Conservation (phyloP, 1,140 invertebrate genomes). For the Heliconius melpomene region DNA sequence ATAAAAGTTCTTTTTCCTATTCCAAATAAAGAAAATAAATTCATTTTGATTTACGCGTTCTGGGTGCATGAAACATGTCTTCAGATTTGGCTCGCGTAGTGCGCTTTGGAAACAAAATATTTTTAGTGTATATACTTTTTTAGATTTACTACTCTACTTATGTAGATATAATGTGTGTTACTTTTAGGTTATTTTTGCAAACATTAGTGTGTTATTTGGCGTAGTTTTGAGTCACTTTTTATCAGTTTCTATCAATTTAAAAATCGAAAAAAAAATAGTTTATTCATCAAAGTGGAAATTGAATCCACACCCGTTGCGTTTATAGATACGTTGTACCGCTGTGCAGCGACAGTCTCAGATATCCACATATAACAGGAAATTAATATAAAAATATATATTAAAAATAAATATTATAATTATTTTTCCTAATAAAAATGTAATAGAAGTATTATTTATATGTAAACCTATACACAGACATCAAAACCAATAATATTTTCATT, state of each 20-base stretch:
- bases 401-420: no score
- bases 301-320: no score
- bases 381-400: no score
- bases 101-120: conserved; percentile 7
- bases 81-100: conserved; percentile 25
- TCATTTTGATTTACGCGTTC: conserved; percentile 25
- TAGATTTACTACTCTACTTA: background rate
- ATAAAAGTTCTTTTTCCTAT: conserved; percentile 7
- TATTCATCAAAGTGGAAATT: no score
- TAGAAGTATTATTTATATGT: no score
- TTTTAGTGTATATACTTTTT: conserved; percentile 3
- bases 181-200: background rate
- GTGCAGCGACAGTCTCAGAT: background rate
- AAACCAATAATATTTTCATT: conserved; percentile 4
- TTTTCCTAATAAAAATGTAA: no score
- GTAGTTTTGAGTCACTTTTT: no score
- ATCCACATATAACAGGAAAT: background rate
- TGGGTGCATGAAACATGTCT: conserved; percentile 22
- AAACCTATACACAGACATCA: background rate
- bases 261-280: no score
- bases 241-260: no score
- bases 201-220: background rate
- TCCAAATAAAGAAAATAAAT: conserved; percentile 22
- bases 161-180: background rate
- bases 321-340: no score